A percentile compares a stretch with the other conserved stretches of the same genome.
phyloP scores from a whole-genome alignment of 2,113 vertebrate species.

The Rhinoderma darwinii region DNA sequence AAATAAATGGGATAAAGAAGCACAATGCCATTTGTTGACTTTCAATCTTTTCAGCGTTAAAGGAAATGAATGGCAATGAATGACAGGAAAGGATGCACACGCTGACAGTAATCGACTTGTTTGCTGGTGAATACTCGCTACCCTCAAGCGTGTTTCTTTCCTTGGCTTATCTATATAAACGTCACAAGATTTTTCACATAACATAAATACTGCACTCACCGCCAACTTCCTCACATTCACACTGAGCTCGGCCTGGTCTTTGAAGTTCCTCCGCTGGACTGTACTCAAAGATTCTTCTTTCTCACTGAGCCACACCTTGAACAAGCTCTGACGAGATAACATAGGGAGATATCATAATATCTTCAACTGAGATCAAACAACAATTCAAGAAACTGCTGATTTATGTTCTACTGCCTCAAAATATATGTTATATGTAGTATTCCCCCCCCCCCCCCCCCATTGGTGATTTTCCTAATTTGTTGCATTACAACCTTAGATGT shows the following conservation, averaged over 20 bases:
- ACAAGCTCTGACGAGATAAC: constrained; percentile 76
- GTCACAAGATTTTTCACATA: constrained; percentile 30
- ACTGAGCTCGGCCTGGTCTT: constrained; percentile 86
- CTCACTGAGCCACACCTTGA: constrained; percentile 88
- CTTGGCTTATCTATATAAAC: neutral
- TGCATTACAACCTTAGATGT: no score
- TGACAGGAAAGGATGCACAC: constrained; percentile 8
- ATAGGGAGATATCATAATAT: neutral
- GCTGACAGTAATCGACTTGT: constrained; percentile 2
- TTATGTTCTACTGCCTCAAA: no score
- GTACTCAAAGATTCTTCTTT: constrained; percentile 88
- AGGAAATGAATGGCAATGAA: constrained; percentile 36
- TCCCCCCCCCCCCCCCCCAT: no score
- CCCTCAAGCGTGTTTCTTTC: neutral
- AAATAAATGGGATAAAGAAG: neutral
- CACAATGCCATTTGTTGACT: neutral
- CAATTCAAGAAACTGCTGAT: no score
- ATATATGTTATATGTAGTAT: no score
- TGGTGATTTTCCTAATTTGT: no score
- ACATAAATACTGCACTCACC: constrained; percentile 76
- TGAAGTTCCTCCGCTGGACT: constrained; percentile 88
- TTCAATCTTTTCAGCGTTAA: constrained; percentile 5
- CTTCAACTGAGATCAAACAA: neutral
- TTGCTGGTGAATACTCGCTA: neutral
- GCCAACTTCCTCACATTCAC: constrained; percentile 87